Base-by-base conservation (phyloP, 2,113 vertebrate genomes). In the Hystrix brachyura region DNA sequence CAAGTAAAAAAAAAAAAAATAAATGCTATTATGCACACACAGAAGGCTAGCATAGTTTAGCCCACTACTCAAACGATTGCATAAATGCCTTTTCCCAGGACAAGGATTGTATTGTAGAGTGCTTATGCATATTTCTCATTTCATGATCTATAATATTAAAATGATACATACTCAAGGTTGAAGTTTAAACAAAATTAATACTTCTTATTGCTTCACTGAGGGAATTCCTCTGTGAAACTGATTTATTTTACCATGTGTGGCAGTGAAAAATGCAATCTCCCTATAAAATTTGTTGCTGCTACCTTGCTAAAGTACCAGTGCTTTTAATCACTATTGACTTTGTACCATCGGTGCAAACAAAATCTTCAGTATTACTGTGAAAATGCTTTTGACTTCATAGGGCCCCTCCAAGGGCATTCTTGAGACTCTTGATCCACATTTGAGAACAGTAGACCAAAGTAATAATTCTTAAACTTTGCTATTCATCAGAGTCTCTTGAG, bases 1-100 rank as follows among this genome's bases (percentile, higher is more conserved):
- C 15, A 81, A 85, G 51, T 81, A 32, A 78, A 78, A 67, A 89
- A 94, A 91, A 67, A 89, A 94, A 91, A n/a, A n/a, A n/a, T n/a
- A n/a, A 38, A 53, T 59, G 18, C 7, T 15, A 7, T 67, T 48
- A 60, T 14, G 18, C 14, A 19, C 46, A n/a, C 6, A 76, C 29
- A 14, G 19, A 59, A 46, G 4, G 46, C 87, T 90, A 60, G 7
- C n/a, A 11, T 74, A 62, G 38, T 59, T 82, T 64, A 83, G 43
- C n/a, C 90, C 29, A 18, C 72, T 71, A 86, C 5, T 71, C 65
- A 90, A 55, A 91, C 3, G 87, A 51, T 43, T 64, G 17, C 14
- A 23, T 46, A 65, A 64, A 78, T 72, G 38, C 4, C 53, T 53
- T 90, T 80, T 48, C 38, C 59, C 0, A 92, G 78, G 72, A 69